A percentile compares a stretch with the other conserved stretches of the same genome.
These are phyloP conservation scores for Opisthocomus hoazin DNA, from an alignment of 2,113 vertebrate genomes.

Conservation along the genomic window DNA sequence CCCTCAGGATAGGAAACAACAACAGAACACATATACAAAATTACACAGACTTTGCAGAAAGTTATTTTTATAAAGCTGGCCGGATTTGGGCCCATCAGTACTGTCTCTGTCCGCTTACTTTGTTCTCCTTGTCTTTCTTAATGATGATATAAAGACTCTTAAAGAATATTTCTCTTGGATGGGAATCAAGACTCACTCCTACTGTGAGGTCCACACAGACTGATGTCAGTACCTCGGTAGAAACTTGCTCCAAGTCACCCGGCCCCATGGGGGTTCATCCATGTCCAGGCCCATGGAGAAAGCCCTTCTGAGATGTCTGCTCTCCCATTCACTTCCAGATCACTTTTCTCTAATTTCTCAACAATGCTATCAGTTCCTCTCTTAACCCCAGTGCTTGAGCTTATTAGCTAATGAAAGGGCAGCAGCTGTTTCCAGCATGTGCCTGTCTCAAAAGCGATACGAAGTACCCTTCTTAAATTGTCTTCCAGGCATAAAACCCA, in stretches of 20 bases:
- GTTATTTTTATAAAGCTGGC: slow-evolving; percentile 43
- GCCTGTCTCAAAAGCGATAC: background rate
- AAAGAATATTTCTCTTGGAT: slow-evolving; percentile 15
- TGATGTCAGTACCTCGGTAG: background rate
- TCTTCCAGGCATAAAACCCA: slow-evolving; percentile 48
- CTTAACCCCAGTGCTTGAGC: background rate
- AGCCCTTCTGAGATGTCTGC: background rate
- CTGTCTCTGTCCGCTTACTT: background rate
- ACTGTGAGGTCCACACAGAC: background rate
- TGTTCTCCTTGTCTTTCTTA: slow-evolving; percentile 44
- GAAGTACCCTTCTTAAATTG: background rate
- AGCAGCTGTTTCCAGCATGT: slow-evolving; percentile 11
- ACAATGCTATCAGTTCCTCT: background rate
- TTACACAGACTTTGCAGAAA: slow-evolving; percentile 35
- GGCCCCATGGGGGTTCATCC: background rate
- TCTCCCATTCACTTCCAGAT: background rate
- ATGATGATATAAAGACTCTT: slow-evolving; percentile 47
- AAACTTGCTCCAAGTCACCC: background rate
- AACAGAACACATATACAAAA: slow-evolving; percentile 15
- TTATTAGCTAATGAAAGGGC: background rate
- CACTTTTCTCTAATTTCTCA: background rate
- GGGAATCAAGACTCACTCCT: background rate
- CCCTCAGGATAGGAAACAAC: background rate
- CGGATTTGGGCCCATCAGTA: background rate
- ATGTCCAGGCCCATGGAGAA: background rate